Conservation (phyloP, 2,797 vertebrate species). For the Halcyon smyrnensis region DNA sequence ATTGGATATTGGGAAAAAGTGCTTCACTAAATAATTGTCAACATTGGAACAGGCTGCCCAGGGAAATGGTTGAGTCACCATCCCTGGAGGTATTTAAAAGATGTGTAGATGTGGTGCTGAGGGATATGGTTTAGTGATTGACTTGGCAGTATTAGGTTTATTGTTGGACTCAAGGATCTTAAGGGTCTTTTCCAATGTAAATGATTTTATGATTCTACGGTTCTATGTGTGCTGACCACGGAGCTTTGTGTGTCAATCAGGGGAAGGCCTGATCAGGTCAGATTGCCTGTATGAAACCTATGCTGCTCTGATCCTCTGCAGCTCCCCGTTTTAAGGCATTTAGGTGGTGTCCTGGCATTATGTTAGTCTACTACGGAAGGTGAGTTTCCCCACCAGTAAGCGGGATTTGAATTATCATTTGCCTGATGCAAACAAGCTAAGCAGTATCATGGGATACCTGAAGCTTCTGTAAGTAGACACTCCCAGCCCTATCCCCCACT, state of each 20-base stretch:
- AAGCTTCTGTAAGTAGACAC: background rate
- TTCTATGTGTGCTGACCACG: accelerated
- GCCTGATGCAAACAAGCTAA: background rate
- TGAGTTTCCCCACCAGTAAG: background rate
- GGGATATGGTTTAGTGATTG: background rate
- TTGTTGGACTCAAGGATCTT: background rate
- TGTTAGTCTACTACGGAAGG: background rate
- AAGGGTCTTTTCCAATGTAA: background rate
- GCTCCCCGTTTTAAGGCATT: background rate
- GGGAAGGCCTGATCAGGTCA: background rate
- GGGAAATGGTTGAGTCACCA: background rate
- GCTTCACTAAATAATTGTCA: background rate
- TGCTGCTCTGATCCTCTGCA: background rate
- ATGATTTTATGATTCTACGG: background rate
- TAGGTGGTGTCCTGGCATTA: background rate
- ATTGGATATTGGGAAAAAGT: background rate
- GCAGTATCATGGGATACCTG: background rate
- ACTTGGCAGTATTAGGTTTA: background rate
- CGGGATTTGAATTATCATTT: background rate
- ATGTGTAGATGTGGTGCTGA: background rate
- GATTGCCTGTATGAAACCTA: background rate
- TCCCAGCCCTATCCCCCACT: background rate
- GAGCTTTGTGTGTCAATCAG: accelerated
- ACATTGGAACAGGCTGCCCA: background rate
- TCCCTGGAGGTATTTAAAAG: background rate